phyloP scores from a whole-genome alignment of 1,140 invertebrate species.

The Dysdera silvatica region DNA sequence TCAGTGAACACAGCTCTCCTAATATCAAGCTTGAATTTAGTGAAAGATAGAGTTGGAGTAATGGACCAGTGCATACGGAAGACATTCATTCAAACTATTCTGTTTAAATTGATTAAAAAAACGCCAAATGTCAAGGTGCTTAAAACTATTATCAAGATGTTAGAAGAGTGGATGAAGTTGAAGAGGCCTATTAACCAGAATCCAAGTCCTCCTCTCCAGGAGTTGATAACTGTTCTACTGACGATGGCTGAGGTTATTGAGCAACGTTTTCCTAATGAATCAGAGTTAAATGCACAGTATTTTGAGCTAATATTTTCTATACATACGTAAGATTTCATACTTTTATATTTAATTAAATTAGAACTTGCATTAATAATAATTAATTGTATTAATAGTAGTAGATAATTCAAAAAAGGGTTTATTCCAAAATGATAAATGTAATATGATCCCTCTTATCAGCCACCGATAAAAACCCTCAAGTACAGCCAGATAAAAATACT shows the following conservation, averaged over 20 bases:
- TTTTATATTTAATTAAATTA: too few species aligned
- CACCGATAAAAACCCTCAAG: too few species aligned
- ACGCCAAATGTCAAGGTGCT: slow-evolving; percentile 85
- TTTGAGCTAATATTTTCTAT: slow-evolving; percentile 88
- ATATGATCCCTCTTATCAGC: too few species aligned
- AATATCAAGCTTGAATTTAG: slow-evolving; percentile 79
- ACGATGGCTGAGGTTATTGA: slow-evolving; percentile 91
- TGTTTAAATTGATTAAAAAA: slow-evolving; percentile 88
- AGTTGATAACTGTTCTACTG: slow-evolving; percentile 86
- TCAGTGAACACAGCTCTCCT: slow-evolving; percentile 60
- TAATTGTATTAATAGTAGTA: too few species aligned
- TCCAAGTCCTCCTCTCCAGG: slow-evolving; percentile 73
- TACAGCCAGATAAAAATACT: too few species aligned
- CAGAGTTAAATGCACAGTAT: slow-evolving; percentile 81
- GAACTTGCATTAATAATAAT: too few species aligned
- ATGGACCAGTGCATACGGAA: slow-evolving; percentile 94
- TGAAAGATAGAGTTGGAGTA: slow-evolving; percentile 86
- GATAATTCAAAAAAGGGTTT: too few species aligned
- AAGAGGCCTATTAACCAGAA: slow-evolving; percentile 56
- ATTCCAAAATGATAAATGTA: too few species aligned
- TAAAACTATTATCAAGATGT: slow-evolving; percentile 73
- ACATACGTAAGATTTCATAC: slow-evolving; percentile 75
- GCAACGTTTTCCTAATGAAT: slow-evolving; percentile 80
- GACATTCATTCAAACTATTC: slow-evolving; percentile 81
- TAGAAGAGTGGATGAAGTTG: slow-evolving; percentile 47